Conservation (phyloP, 1,140 invertebrate genomes). For the Lepidotrigona ventralis region DNA sequence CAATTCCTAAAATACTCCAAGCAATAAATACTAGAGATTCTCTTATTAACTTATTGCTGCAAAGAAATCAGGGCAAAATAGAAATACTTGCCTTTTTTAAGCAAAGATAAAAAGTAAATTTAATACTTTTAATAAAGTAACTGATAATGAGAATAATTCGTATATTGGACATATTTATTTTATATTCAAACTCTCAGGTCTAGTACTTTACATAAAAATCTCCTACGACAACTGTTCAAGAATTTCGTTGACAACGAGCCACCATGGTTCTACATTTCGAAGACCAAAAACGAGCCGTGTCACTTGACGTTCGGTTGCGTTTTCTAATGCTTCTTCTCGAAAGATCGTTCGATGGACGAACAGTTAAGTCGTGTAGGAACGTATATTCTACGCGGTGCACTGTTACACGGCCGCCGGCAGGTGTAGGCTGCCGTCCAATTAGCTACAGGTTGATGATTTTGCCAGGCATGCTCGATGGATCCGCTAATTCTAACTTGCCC, state of each 20-base stretch:
- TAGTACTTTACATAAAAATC: too few species aligned
- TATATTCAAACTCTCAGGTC: too few species aligned
- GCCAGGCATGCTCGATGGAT: conserved; percentile 40
- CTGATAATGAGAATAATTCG: too few species aligned
- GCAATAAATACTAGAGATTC: too few species aligned
- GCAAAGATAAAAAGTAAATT: too few species aligned
- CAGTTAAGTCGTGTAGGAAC: conserved; percentile 19
- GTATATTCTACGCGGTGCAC: conserved; percentile 30
- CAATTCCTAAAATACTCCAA: too few species aligned
- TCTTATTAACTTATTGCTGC: too few species aligned
- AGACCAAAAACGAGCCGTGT: background rate
- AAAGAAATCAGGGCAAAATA: too few species aligned
- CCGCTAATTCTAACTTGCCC: conserved; percentile 37
- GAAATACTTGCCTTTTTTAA: too few species aligned
- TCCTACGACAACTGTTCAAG: background rate
- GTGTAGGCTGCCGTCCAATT: conserved; percentile 50
- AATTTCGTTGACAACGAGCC: background rate
- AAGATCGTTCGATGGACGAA: conserved; percentile 17
- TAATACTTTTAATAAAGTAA: too few species aligned
- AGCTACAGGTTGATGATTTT: conserved; percentile 50
- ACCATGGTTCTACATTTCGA: background rate
- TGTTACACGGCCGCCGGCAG: conserved; percentile 38
- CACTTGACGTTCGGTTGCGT: background rate
- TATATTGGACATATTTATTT: too few species aligned
- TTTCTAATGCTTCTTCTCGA: conserved; percentile 22